These are phyloP conservation scores for Trichonephila clavipes DNA, from an alignment of 1,140 invertebrate species.

Conservation along the genomic window DNA sequence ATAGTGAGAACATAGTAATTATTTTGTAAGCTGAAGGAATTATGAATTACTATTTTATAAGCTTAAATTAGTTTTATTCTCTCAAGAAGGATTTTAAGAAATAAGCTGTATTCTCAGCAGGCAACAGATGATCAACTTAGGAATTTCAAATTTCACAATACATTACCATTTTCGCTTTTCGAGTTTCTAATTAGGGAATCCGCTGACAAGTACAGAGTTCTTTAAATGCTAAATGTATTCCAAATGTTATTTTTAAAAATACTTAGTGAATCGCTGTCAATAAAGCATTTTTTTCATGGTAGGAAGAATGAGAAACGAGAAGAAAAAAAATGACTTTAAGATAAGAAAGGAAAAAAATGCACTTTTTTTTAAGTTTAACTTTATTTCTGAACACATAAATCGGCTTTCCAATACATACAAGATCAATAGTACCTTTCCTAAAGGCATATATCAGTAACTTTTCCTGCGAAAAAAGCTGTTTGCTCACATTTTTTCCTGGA, in stretches of 20 bases:
- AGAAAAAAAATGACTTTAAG: slow-evolving; percentile 4
- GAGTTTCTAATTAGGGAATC: too few species aligned
- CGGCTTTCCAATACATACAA: slow-evolving; percentile 46
- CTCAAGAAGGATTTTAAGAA: too few species aligned
- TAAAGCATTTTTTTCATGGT: not conserved
- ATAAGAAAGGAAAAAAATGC: not conserved
- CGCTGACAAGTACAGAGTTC: too few species aligned
- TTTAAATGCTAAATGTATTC: not conserved
- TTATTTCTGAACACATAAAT: slow-evolving; percentile 50
- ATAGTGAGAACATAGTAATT: too few species aligned
- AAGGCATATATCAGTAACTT: slow-evolving; percentile 38
- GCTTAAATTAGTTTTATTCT: too few species aligned
- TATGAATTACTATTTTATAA: too few species aligned
- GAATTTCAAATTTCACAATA: too few species aligned
- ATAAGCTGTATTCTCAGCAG: too few species aligned
- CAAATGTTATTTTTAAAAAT: not conserved
- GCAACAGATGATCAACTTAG: too few species aligned
- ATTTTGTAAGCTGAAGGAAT: too few species aligned
- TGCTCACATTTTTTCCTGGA: slow-evolving; percentile 22
- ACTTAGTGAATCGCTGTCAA: not conserved
- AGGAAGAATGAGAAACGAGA: slow-evolving; percentile 15
- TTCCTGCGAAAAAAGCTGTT: slow-evolving; percentile 50
- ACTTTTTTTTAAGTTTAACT: slow-evolving; percentile 35
- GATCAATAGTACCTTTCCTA: slow-evolving; percentile 39
- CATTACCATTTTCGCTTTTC: too few species aligned